phyloP scores from a whole-genome alignment of 2,797 vertebrate species.

The Muraenolepis orangiensis region DNA sequence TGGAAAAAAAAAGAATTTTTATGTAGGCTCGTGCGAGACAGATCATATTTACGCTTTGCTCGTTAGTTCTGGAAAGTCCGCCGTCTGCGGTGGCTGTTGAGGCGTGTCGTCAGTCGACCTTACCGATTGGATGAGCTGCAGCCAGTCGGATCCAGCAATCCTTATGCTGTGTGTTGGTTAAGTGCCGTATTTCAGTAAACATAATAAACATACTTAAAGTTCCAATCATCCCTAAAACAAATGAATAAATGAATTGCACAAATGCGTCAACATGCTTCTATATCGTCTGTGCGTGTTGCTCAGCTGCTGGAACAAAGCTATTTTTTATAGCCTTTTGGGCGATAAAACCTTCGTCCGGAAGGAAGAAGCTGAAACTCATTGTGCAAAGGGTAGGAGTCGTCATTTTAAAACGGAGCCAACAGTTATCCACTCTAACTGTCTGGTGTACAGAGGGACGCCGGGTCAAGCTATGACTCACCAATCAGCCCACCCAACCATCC shows the following conservation, averaged over 20 bases:
- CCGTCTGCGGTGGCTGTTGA: no score
- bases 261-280: no score
- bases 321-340: slow-evolving; percentile 5
- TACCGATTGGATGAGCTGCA: no score
- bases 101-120: no score
- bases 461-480: not conserved
- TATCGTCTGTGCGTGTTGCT: no score
- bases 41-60: no score
- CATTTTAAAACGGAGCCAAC: not conserved
- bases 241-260: no score
- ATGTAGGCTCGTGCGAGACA: not conserved
- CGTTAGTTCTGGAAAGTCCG: not conserved
- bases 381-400: not conserved
- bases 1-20: not conserved
- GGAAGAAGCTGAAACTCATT: slow-evolving; percentile 7
- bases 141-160: no score
- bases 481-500: not conserved
- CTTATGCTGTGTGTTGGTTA: no score
- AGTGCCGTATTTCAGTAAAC: not conserved
- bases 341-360: not conserved
- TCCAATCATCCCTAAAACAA: no score
- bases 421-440: not conserved
- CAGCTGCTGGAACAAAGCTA: no score
- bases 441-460: not conserved
- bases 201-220: no score